These are phyloP conservation scores for Drosophila burlai DNA, from an alignment of 1,140 invertebrate genomes.

Conservation along the genomic window DNA sequence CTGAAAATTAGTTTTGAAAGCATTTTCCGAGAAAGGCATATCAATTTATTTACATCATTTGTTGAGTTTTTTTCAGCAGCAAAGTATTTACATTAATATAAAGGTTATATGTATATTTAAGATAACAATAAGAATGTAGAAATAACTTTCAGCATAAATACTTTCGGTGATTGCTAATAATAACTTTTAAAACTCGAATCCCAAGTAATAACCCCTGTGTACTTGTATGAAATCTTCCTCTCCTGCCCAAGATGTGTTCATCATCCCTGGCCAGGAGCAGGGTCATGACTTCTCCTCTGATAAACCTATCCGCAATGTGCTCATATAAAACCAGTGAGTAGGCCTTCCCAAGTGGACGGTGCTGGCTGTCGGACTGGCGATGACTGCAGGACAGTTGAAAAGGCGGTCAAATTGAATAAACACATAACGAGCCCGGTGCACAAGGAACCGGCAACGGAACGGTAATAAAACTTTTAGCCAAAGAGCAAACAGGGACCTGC, in stretches of 20 bases:
- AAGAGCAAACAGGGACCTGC: slow-evolving; percentile 42
- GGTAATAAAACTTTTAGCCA: slow-evolving; percentile 82
- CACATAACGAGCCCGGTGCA: slow-evolving; percentile 77
- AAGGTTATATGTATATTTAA: not conserved
- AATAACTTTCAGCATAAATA: not conserved
- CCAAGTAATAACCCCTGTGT: not conserved
- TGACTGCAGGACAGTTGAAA: slow-evolving; percentile 32
- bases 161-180: not conserved
- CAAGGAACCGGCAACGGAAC: slow-evolving; percentile 55
- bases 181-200: not conserved
- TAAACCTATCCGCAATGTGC: slow-evolving; percentile 61
- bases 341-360: slow-evolving; percentile 45
- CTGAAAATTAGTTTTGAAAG: not conserved
- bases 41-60: slow-evolving; percentile 5
- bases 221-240: not conserved
- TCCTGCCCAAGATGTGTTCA: not conserved
- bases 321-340: slow-evolving; percentile 55
- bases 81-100: not conserved
- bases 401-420: slow-evolving; percentile 75
- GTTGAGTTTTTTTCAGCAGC: not conserved
- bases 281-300: slow-evolving; percentile 33
- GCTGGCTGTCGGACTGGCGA: not conserved
- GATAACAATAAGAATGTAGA: not conserved
- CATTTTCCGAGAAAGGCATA: not conserved
- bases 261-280: slow-evolving; percentile 5